Percentiles rank a stretch among this genome's conserved stretches.
phyloP scores from a whole-genome alignment of 2,888 invertebrate species.

The Fabriciana adippe region DNA sequence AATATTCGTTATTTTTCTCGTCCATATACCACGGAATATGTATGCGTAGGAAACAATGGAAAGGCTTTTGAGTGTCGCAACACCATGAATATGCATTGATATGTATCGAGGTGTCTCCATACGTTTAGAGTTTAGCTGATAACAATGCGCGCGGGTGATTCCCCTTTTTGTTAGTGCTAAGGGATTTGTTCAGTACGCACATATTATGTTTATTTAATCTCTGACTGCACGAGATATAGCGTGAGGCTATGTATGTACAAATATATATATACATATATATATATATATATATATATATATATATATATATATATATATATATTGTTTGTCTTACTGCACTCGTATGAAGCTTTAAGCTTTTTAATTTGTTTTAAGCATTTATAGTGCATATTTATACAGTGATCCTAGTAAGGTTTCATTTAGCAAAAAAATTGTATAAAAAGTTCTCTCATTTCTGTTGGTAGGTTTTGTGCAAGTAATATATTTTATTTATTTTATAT shows the following conservation, averaged over 20 bases:
- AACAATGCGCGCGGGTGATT: slow-evolving; percentile 32
- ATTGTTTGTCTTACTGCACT: too few relatives aligned
- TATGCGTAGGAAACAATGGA: slow-evolving; percentile 40
- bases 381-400: too few relatives aligned
- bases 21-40: slow-evolving; percentile 32
- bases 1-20: background rate
- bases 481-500: slow-evolving; percentile 16
- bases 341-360: too few relatives aligned
- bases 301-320: too few relatives aligned
- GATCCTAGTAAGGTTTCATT: too few relatives aligned
- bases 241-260: too few relatives aligned
- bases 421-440: too few relatives aligned
- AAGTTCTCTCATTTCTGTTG: too few relatives aligned
- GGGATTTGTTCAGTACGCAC: slow-evolving; percentile 23
- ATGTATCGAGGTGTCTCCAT: slow-evolving; percentile 40
- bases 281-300: too few relatives aligned
- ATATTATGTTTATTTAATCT: background rate
- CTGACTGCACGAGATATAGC: background rate
- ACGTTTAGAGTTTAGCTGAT: slow-evolving; percentile 36
- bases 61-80: slow-evolving; percentile 45
- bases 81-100: slow-evolving; percentile 45
- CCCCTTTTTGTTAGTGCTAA: slow-evolving; percentile 29
- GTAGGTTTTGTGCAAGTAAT: background rate
- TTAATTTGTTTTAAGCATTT: too few relatives aligned
- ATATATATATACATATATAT: too few relatives aligned